Percentiles rank a stretch among this genome's conserved stretches.
Conservation (phyloP, 1,140 invertebrate genomes). For the Steinernema khuongi region DNA sequence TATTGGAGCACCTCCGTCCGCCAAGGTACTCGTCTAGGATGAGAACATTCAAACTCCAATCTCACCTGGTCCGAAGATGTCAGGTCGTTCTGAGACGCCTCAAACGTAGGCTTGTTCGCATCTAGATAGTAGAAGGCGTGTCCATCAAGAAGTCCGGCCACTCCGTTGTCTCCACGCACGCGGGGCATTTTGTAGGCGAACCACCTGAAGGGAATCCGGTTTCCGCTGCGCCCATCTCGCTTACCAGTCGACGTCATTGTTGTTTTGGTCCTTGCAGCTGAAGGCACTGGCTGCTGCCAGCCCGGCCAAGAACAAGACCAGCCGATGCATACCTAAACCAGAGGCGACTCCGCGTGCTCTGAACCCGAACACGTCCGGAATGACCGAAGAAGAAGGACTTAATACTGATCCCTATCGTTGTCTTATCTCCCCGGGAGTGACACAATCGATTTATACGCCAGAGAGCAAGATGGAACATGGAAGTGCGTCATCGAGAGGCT, state of each 20-base stretch:
- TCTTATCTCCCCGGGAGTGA: no score
- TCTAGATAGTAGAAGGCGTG: slow-evolving; percentile 42
- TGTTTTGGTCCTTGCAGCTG: slow-evolving; percentile 28
- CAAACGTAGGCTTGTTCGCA: slow-evolving; percentile 26
- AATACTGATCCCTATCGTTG: no score
- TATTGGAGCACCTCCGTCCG: not conserved
- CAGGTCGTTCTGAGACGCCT: slow-evolving; percentile 29
- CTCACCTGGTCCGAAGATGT: slow-evolving; percentile 32
- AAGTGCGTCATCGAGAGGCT: no score
- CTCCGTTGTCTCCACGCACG: slow-evolving; percentile 21
- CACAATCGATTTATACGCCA: no score
- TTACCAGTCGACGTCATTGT: slow-evolving; percentile 41
- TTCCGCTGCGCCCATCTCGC: not conserved
- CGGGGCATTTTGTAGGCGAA: slow-evolving; percentile 41
- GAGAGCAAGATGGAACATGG: no score
- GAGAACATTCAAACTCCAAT: not conserved
- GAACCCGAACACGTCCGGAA: no score
- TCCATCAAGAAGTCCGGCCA: slow-evolving; percentile 27
- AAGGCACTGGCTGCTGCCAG: slow-evolving; percentile 17
- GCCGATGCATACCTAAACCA: no score
- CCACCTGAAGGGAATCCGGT: slow-evolving; percentile 20
- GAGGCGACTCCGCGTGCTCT: no score
- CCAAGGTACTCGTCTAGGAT: no score
- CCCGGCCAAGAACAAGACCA: slow-evolving; percentile 27
- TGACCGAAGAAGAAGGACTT: no score